Conservation (phyloP, 2,797 vertebrate genomes). For the Coendou prehensilis region DNA sequence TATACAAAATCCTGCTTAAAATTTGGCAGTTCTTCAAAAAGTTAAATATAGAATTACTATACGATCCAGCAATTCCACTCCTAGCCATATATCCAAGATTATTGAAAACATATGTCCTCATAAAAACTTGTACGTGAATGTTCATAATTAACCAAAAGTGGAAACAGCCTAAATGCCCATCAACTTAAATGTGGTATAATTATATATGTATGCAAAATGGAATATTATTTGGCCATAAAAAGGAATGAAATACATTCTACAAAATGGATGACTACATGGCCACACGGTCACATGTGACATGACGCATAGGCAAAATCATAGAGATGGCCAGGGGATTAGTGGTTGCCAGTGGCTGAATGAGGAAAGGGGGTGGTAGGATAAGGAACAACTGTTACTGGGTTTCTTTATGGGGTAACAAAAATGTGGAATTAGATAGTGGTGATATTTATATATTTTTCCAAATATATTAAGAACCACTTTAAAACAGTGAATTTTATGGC, state of each 20-base stretch:
- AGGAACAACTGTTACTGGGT: neutral
- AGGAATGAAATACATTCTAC: neutral
- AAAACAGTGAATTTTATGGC: neutral
- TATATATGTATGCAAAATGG: neutral
- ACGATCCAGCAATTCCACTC: constrained; percentile 56
- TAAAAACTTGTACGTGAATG: neutral
- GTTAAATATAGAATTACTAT: constrained; percentile 72
- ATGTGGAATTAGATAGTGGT: neutral
- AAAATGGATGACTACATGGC: neutral
- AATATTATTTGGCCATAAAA: constrained; percentile 66
- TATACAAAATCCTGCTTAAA: constrained; percentile 74
- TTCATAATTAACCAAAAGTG: neutral
- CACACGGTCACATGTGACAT: neutral
- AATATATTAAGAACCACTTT: neutral
- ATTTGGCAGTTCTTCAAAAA: constrained; percentile 77
- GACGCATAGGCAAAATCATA: neutral
- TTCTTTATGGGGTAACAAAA: neutral
- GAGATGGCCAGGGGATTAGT: neutral
- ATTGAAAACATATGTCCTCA: constrained; percentile 73
- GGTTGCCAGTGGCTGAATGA: neutral
- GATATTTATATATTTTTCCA: neutral
- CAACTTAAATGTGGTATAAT: neutral
- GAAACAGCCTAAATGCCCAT: constrained; percentile 22
- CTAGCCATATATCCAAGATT: constrained; percentile 14
- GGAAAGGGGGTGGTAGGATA: accelerated